Evolutionary conservation across 2,888 invertebrate species (phyloP).

Genomic region (Tuberolachnus salignus): DNA sequence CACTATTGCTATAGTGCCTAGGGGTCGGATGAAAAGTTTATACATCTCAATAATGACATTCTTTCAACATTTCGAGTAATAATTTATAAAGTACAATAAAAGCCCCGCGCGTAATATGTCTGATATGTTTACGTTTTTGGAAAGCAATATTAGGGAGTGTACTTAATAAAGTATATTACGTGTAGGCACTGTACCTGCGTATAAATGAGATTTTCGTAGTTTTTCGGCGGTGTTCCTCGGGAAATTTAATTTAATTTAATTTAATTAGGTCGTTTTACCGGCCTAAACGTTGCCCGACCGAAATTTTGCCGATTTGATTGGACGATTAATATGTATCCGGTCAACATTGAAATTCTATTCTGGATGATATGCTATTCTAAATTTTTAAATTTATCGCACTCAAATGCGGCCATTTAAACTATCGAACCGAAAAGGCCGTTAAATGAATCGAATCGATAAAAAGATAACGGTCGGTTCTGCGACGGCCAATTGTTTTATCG

Average conservation of each 20-base stretch:
- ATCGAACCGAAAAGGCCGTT: too few relatives aligned
- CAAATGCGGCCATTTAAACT: too few relatives aligned
- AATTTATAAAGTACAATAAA: background rate
- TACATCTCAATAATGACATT: constrained; percentile 19
- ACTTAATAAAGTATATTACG: background rate
- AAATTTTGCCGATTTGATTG: background rate
- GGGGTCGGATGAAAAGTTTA: background rate
- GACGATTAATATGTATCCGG: background rate
- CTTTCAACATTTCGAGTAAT: background rate
- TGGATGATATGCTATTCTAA: too few relatives aligned
- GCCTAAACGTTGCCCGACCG: background rate
- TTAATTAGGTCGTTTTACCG: background rate
- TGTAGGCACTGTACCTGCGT: background rate
- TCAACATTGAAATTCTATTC: background rate
- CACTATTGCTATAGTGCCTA: background rate
- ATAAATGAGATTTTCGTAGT: background rate
- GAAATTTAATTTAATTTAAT: constrained; percentile 1
- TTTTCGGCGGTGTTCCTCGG: background rate
- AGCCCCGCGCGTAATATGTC: constrained; percentile 2
- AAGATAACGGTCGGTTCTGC: too few relatives aligned
- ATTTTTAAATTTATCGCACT: too few relatives aligned
- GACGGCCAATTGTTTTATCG: too few relatives aligned
- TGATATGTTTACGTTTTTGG: constrained; percentile 19
- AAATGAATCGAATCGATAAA: too few relatives aligned
- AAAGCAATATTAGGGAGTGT: constrained; percentile 10